A percentile compares a stretch with the other conserved stretches of the same genome.
phyloP scores from a whole-genome alignment of 2,797 vertebrate genomes.

The Gymnoscopelus braueri region DNA sequence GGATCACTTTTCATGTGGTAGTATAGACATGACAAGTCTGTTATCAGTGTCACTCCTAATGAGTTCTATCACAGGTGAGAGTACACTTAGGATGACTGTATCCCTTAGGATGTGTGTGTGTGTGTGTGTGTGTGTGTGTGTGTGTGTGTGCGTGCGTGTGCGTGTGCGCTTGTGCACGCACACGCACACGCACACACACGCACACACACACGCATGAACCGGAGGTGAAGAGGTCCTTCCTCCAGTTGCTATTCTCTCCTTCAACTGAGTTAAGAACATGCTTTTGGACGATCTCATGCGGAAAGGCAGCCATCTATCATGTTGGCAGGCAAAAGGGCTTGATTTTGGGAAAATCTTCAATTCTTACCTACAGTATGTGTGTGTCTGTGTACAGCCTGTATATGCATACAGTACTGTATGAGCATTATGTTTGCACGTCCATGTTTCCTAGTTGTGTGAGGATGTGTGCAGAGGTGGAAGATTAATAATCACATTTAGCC shows the following conservation, averaged over 20 bases:
- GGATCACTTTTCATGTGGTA: slow-evolving; percentile 44
- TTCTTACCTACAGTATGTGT: slow-evolving; percentile 31
- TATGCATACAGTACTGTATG: not conserved
- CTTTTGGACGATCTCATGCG: slow-evolving; percentile 17
- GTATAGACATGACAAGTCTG: slow-evolving; percentile 48
- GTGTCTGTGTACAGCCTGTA: slow-evolving; percentile 14
- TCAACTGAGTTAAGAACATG: not conserved
- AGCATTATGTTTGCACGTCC: not conserved
- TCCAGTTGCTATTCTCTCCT: slow-evolving; percentile 1
- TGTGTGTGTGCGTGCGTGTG: slow-evolving; percentile 28
- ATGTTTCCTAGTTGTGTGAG: not conserved
- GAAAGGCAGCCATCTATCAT: not conserved
- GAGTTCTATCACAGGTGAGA: slow-evolving; percentile 57
- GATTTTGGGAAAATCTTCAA: slow-evolving; percentile 2
- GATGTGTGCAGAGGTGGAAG: too few relatives aligned
- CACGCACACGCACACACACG: too few relatives aligned
- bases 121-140: not conserved
- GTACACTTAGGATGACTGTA: slow-evolving; percentile 16
- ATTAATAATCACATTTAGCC: too few relatives aligned
- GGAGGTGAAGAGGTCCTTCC: slow-evolving; percentile 13
- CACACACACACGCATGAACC: not conserved
- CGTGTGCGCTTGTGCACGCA: not conserved
- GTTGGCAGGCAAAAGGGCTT: not conserved
- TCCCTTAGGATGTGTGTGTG: not conserved
- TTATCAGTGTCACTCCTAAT: slow-evolving; percentile 61